These are phyloP conservation scores for Tachysurus vachellii DNA, from an alignment of 2,113 vertebrate genomes.

Conservation along the genomic window DNA sequence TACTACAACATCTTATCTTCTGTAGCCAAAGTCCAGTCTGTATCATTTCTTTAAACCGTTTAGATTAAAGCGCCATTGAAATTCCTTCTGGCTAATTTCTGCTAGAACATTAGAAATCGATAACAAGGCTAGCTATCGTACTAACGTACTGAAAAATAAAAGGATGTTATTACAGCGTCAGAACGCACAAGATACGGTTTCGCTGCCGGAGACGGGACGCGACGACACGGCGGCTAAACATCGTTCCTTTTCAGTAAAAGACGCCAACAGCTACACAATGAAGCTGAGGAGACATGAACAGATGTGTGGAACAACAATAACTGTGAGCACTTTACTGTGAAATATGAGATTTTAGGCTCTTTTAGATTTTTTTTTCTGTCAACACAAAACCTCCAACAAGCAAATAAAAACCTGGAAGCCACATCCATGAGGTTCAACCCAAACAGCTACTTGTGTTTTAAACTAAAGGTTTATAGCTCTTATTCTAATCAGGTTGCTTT, in stretches of 20 bases:
- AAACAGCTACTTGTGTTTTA: too few relatives aligned
- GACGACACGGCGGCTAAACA: not conserved
- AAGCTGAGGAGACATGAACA: not conserved
- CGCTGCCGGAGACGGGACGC: not conserved
- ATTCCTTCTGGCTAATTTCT: not conserved
- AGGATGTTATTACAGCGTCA: not conserved
- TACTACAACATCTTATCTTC: not conserved
- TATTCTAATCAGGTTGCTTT: not conserved
- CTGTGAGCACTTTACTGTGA: not conserved
- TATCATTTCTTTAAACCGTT: not conserved
- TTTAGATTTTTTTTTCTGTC: not conserved
- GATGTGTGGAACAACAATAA: not conserved
- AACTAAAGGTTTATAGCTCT: too few relatives aligned
- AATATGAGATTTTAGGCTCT: not conserved
- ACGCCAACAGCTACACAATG: not conserved
- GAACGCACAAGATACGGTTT: not conserved
- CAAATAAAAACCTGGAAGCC: not conserved
- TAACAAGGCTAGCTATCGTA: not conserved
- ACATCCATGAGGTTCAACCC: not conserved
- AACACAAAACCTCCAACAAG: not conserved
- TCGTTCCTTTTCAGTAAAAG: not conserved
- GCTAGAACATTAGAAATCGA: not conserved
- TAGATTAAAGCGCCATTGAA: not conserved
- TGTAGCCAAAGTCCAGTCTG: not conserved
- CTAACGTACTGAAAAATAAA: not conserved